Base-by-base conservation (phyloP, 2,113 vertebrate genomes). In the Nymphicus hollandicus region DNA sequence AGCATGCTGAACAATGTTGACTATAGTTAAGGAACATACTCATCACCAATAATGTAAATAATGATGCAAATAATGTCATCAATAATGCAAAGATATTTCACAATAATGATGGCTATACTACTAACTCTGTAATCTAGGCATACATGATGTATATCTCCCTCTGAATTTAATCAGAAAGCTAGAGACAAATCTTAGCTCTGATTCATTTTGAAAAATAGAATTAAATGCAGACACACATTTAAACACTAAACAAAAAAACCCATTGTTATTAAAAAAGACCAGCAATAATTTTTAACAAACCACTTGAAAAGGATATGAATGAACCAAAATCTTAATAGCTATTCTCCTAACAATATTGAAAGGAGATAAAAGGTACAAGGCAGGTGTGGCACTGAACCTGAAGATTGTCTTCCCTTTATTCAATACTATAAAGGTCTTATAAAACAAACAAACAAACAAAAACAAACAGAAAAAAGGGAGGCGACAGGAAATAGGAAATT, bases 361-460 rank as follows among this genome's bases (percentile, higher is more conserved):
- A 92, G 99, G 98, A 93, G 98, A 99, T 88, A 99, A 97, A 95
- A 99, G 95, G 97, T 98, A 99, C 97, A 99, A 98, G 97, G 99
- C 99, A 98, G 98, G 98, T 69, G 98, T 97, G 96, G 99, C 99
- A 95, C 98, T 99, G 98, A 99, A 99, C 89, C 99, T 98, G 98
- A 98, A 99, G 98, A 99, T 99, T 58, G 97, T 77, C 97, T 99
- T 99, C 84, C 98, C 98, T 98, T 96, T 99, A 98, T 99, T 99
- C 98, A 99, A 97, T 92, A 99, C 99, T 98, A 99, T 99, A 97
- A 99, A 99, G 63, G 99, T 99, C 99, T 99, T 97, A 13, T 66
- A 90, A 98, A 83, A 88, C 28, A 65, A 64, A 77, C 29, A 25
- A 89, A 52, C 29, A 31, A 60, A 60, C 41, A 23, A 58, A 58